Evolutionary conservation across 1,140 invertebrate species (phyloP).

Genomic region (Lordiphosa collinella): DNA sequence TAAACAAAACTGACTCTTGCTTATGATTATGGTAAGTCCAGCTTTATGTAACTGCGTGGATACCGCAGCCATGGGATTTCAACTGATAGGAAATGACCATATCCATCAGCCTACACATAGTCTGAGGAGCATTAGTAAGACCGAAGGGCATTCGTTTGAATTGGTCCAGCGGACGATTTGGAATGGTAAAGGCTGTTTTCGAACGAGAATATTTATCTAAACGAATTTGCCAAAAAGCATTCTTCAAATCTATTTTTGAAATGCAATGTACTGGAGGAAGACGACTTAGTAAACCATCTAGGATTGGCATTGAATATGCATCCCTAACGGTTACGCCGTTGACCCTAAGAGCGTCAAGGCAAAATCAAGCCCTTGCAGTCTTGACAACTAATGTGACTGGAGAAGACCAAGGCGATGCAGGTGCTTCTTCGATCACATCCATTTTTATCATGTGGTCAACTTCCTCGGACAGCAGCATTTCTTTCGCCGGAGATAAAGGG

Average conservation of each 20-base stretch:
- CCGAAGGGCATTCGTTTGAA: conserved; percentile 20
- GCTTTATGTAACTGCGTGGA: too few relatives aligned
- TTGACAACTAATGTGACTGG: too few relatives aligned
- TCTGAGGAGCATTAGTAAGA: conserved; percentile 21
- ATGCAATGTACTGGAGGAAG: conserved; percentile 3
- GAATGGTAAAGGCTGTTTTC: conserved; percentile 18
- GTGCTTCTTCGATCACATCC: conserved; percentile 14
- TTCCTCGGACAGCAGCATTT: too few relatives aligned
- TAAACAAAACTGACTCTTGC: too few relatives aligned
- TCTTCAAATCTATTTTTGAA: not conserved
- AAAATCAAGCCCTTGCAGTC: not conserved
- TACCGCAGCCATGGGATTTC: not conserved
- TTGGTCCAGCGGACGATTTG: conserved; percentile 11
- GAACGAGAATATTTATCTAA: conserved; percentile 7
- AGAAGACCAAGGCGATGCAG: not conserved
- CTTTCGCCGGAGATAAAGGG: too few relatives aligned
- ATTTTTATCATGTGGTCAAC: too few relatives aligned
- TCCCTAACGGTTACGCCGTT: conserved; percentile 2
- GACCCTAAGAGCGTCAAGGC: not conserved
- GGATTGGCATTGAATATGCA: not conserved
- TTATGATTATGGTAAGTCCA: too few relatives aligned
- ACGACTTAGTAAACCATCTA: not conserved
- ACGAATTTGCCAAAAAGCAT: conserved; percentile 24
- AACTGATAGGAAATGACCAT: conserved; percentile 3
- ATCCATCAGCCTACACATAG: conserved; percentile 17